These are phyloP conservation scores for Macquaria australasica DNA, from an alignment of 2,113 vertebrate species.

Conservation along the genomic window DNA sequence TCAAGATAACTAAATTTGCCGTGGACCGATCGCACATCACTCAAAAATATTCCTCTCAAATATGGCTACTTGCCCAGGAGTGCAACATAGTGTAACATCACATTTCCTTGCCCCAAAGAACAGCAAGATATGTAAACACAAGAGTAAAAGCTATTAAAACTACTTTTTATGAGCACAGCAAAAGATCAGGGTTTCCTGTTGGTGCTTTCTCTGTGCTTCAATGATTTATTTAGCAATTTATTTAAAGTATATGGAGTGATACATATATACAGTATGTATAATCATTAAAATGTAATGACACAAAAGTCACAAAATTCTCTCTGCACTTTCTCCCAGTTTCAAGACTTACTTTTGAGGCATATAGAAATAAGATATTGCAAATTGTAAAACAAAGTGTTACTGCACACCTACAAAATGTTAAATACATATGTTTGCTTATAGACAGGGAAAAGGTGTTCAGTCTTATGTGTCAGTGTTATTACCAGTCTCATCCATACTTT, in stretches of 20 bases:
- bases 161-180: neutral
- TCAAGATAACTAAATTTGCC: neutral
- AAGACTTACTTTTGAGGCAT: neutral
- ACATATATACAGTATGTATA: neutral
- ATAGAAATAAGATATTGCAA: neutral
- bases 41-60: neutral
- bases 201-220: neutral
- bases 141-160: neutral
- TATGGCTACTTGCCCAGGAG: conserved; percentile 6
- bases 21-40: neutral
- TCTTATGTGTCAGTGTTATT: neutral
- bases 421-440: neutral
- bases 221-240: neutral
- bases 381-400: neutral
- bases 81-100: neutral
- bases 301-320: neutral
- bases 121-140: neutral
- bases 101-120: neutral
- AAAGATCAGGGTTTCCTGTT: neutral
- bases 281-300: neutral
- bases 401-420: neutral
- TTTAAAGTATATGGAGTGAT: neutral
- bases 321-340: neutral
- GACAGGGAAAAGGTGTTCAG: neutral
- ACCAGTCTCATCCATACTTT: neutral